Percentiles rank a stretch among this genome's conserved stretches.
phyloP scores from a whole-genome alignment of 2,113 vertebrate species.

The Odocoileus virginianus region DNA sequence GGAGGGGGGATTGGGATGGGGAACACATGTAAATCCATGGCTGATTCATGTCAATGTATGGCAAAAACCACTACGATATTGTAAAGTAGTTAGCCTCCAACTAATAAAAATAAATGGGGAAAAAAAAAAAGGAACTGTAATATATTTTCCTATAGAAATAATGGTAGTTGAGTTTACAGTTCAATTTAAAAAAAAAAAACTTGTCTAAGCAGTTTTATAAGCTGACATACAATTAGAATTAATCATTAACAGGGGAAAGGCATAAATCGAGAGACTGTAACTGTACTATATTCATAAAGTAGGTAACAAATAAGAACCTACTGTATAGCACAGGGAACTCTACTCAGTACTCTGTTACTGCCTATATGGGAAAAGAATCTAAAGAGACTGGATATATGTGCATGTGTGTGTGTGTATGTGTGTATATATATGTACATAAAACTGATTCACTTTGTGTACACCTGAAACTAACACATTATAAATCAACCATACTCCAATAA shows the following conservation, averaged over 20 bases:
- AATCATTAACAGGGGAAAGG: not conserved
- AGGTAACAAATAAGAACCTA: not conserved
- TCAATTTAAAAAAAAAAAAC: not conserved
- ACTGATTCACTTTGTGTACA: not conserved
- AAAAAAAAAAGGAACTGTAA: no score
- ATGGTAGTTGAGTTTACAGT: no score
- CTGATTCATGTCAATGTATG: no score
- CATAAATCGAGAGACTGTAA: not conserved
- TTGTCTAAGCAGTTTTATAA: not conserved
- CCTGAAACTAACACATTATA: not conserved
- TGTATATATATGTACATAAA: not conserved
- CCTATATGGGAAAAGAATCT: not conserved
- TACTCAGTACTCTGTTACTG: not conserved
- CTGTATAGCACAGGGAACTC: not conserved
- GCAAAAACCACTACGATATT: no score
- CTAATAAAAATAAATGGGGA: no score
- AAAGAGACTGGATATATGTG: not conserved
- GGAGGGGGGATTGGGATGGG: no score
- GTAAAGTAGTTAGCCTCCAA: no score
- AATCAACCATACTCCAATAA: not conserved
- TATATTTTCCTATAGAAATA: no score
- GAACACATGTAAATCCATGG: no score
- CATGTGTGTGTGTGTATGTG: not conserved
- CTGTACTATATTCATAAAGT: not conserved
- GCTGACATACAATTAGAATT: not conserved